Evolutionary conservation across 2,113 vertebrate species (phyloP).

Genomic region (Trematomus loennbergii): DNA sequence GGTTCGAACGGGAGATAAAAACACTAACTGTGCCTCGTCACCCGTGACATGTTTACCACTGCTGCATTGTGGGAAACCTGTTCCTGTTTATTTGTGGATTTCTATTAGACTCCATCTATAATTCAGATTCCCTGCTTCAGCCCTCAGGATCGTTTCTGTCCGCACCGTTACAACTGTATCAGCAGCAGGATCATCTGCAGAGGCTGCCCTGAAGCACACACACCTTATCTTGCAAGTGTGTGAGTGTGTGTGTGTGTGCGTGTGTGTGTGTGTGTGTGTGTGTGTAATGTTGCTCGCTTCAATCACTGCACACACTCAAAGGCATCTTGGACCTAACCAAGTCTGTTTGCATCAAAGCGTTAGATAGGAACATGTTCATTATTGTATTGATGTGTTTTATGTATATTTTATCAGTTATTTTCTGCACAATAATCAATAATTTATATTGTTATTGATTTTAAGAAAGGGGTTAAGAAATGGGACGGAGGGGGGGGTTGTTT

Average conservation of each 20-base stretch:
- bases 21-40: not conserved
- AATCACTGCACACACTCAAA: slow-evolving; percentile 59
- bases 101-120: slow-evolving; percentile 36
- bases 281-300: slow-evolving; percentile 42
- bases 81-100: slow-evolving; percentile 4
- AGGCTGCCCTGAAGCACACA: slow-evolving; percentile 38
- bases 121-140: slow-evolving; percentile 41
- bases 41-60: slow-evolving; percentile 38
- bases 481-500: not conserved
- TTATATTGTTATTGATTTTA: no score
- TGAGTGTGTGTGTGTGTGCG: no score
- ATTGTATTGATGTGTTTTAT: no score
- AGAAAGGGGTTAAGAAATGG: not conserved
- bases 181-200: slow-evolving; percentile 41
- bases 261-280: slow-evolving; percentile 7
- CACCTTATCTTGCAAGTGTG: slow-evolving; percentile 14
- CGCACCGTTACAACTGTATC: slow-evolving; percentile 39
- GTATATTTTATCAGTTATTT: no score
- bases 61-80: slow-evolving; percentile 8
- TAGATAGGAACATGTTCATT: not conserved
- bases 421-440: no score
- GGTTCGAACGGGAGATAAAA: slow-evolving; percentile 38
- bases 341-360: slow-evolving; percentile 24
- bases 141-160: slow-evolving; percentile 11
- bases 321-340: slow-evolving; percentile 36